Conservation (phyloP, 2,888 invertebrate species). For the Drosophila neotestacea region DNA sequence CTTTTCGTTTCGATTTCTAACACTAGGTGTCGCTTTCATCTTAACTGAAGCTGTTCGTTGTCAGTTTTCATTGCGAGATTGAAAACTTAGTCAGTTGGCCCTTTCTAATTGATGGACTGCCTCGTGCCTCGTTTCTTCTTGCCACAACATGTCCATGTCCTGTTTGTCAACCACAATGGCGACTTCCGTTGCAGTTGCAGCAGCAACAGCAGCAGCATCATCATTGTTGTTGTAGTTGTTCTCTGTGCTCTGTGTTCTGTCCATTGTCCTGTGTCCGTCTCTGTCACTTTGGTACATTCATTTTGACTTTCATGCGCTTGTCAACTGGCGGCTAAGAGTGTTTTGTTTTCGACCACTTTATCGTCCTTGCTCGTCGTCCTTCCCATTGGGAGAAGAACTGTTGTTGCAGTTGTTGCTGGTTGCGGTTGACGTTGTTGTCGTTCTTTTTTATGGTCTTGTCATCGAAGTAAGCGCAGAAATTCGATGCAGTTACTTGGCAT, state of each 20-base stretch:
- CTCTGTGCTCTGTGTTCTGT: not conserved
- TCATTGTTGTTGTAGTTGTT: not conserved
- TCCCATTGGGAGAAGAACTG: not conserved
- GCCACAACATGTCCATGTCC: constrained; percentile 51
- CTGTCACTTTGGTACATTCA: constrained; percentile 69
- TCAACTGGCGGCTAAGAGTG: constrained; percentile 63
- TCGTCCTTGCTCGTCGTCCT: constrained; percentile 21
- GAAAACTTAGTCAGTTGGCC: constrained; percentile 49
- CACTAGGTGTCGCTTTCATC: constrained; percentile 45
- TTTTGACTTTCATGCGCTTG: constrained; percentile 68
- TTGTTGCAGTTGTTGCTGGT: constrained; percentile 13
- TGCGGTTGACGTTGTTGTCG: constrained; percentile 23
- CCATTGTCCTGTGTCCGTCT: constrained; percentile 6
- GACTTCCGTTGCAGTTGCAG: constrained; percentile 37
- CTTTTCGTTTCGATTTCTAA: constrained; percentile 5
- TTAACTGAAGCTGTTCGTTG: constrained; percentile 26
- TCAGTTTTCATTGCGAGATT: constrained; percentile 49
- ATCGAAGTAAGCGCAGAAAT: constrained; percentile 48
- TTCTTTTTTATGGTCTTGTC: constrained; percentile 47
- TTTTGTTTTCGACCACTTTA: constrained; percentile 65
- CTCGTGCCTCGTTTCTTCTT: not conserved
- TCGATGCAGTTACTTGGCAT: constrained; percentile 54
- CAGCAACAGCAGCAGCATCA: not conserved
- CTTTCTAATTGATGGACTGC: constrained; percentile 56
- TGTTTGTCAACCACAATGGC: constrained; percentile 65